Evolutionary conservation across 2,113 vertebrate genomes (phyloP), one percentile per base, ranked within the genome.

Genomic region (Nerophis lumbriciformis): DNA sequence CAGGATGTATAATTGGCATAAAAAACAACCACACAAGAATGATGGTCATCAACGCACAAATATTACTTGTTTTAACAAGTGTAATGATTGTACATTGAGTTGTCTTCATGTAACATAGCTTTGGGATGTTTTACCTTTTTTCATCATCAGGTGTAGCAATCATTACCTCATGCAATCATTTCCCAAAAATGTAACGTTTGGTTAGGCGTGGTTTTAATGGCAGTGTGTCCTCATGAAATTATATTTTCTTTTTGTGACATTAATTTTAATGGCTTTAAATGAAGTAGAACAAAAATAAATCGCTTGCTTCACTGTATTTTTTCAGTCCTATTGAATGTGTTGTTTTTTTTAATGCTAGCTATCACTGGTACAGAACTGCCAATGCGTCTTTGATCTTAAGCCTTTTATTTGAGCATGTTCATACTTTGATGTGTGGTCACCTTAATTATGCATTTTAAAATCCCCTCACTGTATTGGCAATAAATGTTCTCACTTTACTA

Each of bases 41-140:
- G 21, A 48, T 62, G 42, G 67, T 81, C 78, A 77, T 65, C 42
- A 66, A 77, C 70, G 82, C 87, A 90, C 83, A 90, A 70, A 54
- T 71, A 53, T 48, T 14, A 35, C 63, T 71, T 71, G 61, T 66
- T 28, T 65, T 52, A 66, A 36, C 58, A 80, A 69, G 52, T 69
- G 61, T 39, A 72, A 60, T 69, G 75, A 83, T 80, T 85, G 78
- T 85, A 80, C 59, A 50, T 70, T 76, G 63, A 66, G 72, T 61
- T 42, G 35, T 37, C 42, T 11, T 11, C 42, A 63, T 81, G 67
- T 69, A 59, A 71, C 59, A 72, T 36, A 66, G 6, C 35, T 69
- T 58, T 57, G 45, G 63, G 62, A 70, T 37, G 28, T 72, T 61
- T 52, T 80, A 48, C 28, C 42, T 65, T 14, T 74, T 82, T 75